These are phyloP conservation scores for Pyrocoelia pectoralis DNA, from an alignment of 2,888 invertebrate species.

Conservation along the genomic window DNA sequence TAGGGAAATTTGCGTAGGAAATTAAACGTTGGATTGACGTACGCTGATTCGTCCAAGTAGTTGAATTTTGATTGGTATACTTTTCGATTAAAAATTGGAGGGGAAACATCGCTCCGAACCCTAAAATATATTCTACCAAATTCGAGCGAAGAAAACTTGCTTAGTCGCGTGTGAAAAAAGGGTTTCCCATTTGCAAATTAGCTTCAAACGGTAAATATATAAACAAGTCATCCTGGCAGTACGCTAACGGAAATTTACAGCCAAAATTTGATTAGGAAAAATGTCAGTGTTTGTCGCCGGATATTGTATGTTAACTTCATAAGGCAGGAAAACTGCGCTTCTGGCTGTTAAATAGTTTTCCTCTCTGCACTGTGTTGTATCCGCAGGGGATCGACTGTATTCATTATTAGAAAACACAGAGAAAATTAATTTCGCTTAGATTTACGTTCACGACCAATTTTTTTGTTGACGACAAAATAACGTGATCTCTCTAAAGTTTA, in stretches of 20 bases:
- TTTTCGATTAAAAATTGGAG: constrained; percentile 14
- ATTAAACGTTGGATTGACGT: constrained; percentile 51
- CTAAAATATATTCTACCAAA: background rate
- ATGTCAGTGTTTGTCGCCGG: constrained; percentile 59
- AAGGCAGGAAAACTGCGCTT: constrained; percentile 32
- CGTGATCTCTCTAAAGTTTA: constrained; percentile 5
- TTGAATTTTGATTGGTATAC: constrained; percentile 47
- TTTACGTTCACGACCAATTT: no score
- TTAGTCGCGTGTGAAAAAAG: constrained; percentile 1
- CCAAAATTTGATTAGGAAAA: constrained; percentile 55
- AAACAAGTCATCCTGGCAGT: constrained; percentile 32
- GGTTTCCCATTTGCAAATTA: constrained; percentile 33
- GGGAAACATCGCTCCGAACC: constrained; percentile 1
- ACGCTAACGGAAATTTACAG: constrained; percentile 48
- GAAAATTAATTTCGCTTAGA: constrained; percentile 15
- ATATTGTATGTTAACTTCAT: constrained; percentile 56
- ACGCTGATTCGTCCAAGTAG: constrained; percentile 45
- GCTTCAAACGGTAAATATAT: constrained; percentile 23
- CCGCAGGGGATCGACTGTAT: constrained; percentile 17
- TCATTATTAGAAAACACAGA: constrained; percentile 16
- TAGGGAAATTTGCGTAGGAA: constrained; percentile 50
- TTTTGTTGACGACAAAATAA: background rate
- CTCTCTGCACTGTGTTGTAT: constrained; percentile 16
- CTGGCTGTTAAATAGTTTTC: constrained; percentile 28
- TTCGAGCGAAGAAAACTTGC: no score